Percentiles rank a stretch among this genome's conserved stretches.
Evolutionary conservation across 1,140 invertebrate genomes (phyloP).

Genomic region (Trialeurodes vaporariorum): DNA sequence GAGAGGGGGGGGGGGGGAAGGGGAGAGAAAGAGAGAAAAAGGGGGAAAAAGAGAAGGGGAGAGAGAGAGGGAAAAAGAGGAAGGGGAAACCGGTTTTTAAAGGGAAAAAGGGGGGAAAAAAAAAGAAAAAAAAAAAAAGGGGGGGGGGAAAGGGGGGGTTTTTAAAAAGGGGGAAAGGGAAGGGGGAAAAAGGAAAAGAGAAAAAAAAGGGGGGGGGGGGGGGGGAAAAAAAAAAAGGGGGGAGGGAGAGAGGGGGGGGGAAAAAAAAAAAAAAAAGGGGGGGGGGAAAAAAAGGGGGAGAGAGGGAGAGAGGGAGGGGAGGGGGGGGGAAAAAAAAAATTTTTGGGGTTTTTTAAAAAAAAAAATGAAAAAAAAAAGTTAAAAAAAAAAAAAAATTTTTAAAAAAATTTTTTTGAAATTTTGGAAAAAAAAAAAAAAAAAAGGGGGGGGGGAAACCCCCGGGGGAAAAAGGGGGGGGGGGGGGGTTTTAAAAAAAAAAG

Average conservation of each 20-base stretch:
- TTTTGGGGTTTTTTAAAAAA: too few species aligned
- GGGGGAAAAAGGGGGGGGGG: too few species aligned
- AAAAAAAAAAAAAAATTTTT: too few species aligned
- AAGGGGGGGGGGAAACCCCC: too few species aligned
- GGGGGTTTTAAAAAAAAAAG: too few species aligned
- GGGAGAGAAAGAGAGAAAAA: neutral
- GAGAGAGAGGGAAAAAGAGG: neutral
- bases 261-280: neutral
- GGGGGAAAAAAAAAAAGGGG: neutral
- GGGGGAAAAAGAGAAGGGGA: neutral
- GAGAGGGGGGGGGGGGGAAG: too few species aligned
- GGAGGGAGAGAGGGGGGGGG: neutral
- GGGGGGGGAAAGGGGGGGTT: too few species aligned
- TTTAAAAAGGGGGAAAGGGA: neutral
- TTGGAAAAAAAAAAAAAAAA: too few species aligned
- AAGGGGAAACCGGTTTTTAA: too few species aligned
- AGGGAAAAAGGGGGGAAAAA: neutral
- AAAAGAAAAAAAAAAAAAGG: neutral
- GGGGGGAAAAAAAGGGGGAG: neutral
- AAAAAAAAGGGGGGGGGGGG: neutral
- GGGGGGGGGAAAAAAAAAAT: neutral
- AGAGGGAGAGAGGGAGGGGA: neutral
- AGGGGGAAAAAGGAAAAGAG: neutral
- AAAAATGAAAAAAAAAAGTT: too few species aligned
- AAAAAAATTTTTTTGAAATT: too few species aligned